Base-by-base conservation (phyloP, 2,113 vertebrate genomes). In the Pogonocichla stellata region DNA sequence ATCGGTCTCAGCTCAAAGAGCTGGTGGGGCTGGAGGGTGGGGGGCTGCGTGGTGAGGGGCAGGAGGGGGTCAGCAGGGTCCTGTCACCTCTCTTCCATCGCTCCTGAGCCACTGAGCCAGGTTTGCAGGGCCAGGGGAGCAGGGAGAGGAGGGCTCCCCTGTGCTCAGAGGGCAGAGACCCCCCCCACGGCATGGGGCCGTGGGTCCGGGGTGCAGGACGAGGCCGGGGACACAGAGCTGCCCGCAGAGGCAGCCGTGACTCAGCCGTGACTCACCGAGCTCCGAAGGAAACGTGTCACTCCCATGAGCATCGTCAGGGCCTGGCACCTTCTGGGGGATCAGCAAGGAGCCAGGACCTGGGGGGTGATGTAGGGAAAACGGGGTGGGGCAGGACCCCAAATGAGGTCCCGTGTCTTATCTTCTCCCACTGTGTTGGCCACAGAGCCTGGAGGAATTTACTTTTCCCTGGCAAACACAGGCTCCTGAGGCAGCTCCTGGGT, bases 391-490 rank as follows among this genome's bases (percentile, higher is more conserved):
- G 72, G 33, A 78, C 28, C 47, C 51, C 78, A 54, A 5, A 57
- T 0, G 1, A 53, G 16, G 24, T 62, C 33, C 51, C 0, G 0
- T 4, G 23, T 14, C 14, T 9, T 40, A 5, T 45, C 13, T 48
- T 36, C 16, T 12, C 6, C 5, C 19, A 3, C 25, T 54, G n/a
- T 10, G 28, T 5, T 84, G 64, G 34, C 14, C 26, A 14, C 4
- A 3, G 22, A 53, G 38, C 42, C 28, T 28, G 66, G 58, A 58
- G 67, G 50, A 57, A 53, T 73, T 50, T 29, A 12, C 34, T 77
- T 62, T 69, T 77, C 26, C 43, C 7, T 2, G 4, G 43, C 26
- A 80, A 58, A 75, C 10, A 8, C 8, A 5, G 3, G 3, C 9
- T 67, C 22, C 12, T 12, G 8, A 38, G 12, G 6, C 36, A 57